These are phyloP conservation scores for Gobio gobio DNA, from an alignment of 2,113 vertebrate genomes.

Conservation along the genomic window DNA sequence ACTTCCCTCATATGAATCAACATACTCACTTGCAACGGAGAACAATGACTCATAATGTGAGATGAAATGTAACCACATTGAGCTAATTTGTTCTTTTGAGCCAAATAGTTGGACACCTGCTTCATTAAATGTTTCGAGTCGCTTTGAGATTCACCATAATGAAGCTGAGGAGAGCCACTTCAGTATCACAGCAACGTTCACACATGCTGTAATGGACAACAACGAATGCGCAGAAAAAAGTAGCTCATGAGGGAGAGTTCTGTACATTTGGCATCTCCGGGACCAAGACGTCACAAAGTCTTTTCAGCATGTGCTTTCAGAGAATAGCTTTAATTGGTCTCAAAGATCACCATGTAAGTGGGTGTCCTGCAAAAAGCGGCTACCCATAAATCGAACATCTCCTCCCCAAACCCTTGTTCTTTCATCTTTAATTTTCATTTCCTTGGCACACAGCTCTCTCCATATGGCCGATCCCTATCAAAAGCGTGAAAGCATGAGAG, in stretches of 20 bases:
- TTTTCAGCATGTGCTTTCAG: constrained; percentile 15
- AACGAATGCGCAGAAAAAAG: not conserved
- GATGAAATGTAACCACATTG: not conserved
- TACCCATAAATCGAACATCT: not conserved
- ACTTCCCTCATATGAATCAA: not conserved
- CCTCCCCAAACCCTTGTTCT: constrained; percentile 11
- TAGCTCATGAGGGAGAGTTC: not conserved
- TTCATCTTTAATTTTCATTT: constrained; percentile 37
- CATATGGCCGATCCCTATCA: constrained; percentile 49
- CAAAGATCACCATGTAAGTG: constrained; percentile 8
- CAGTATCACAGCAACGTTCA: not conserved
- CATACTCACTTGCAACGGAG: not conserved
- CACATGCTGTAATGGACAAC: not conserved
- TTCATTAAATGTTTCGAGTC: not conserved
- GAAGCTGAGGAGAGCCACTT: not conserved
- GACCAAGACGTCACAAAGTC: constrained; percentile 1
- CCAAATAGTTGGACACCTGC: not conserved
- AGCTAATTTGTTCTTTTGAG: not conserved
- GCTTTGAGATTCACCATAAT: not conserved
- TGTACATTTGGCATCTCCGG: not conserved
- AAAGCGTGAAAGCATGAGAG: constrained; percentile 29
- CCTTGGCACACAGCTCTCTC: constrained; percentile 31
- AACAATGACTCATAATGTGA: not conserved
- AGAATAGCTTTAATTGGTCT: constrained; percentile 34
- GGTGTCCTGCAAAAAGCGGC: constrained; percentile 5